Evolutionary conservation across 2,797 vertebrate species (phyloP).

Genomic region (Poecilia wingei): DNA sequence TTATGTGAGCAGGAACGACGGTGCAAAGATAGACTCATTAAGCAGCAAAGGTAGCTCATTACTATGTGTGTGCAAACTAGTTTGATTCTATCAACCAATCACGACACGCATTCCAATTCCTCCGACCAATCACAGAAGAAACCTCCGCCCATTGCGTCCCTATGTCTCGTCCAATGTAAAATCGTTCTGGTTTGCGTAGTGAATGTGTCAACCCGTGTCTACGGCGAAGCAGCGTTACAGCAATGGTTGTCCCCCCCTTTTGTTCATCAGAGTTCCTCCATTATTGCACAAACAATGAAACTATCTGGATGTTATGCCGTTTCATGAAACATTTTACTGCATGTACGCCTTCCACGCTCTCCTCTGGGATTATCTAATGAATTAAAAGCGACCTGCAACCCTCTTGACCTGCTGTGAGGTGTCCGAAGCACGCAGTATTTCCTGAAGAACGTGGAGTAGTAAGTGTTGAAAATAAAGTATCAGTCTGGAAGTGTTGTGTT

Average conservation of each 20-base stretch:
- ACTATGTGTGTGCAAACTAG: not conserved
- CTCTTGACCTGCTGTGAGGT: conserved; percentile 60
- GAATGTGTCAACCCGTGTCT: conserved; percentile 76
- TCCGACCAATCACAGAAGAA: conserved; percentile 6
- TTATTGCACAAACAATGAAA: conserved; percentile 77
- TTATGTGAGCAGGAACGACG: not conserved
- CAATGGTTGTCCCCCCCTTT: conserved; percentile 76
- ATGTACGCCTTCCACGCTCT: conserved; percentile 21
- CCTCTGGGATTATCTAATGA: conserved; percentile 55
- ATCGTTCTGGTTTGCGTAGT: conserved; percentile 48
- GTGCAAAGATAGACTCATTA: not conserved
- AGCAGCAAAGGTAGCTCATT: not conserved
- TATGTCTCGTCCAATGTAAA: conserved; percentile 16
- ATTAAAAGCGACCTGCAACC: conserved; percentile 56
- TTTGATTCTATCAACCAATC: conserved; percentile 10
- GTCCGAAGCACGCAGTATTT: conserved; percentile 72
- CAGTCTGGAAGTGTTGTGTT: conserved; percentile 37
- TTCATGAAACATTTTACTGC: conserved; percentile 48
- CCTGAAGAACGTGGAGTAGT: conserved; percentile 80
- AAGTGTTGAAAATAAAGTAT: conserved; percentile 77
- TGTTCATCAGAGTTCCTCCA: conserved; percentile 82
- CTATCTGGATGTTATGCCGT: conserved; percentile 54
- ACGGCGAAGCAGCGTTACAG: conserved; percentile 61
- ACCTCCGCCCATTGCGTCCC: conserved; percentile 5
- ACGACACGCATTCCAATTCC: not conserved